Percentiles rank a stretch among this genome's conserved stretches.
These are phyloP conservation scores for Cryptosula pallasiana DNA, from an alignment of 2,888 invertebrate genomes.

Conservation along the genomic window DNA sequence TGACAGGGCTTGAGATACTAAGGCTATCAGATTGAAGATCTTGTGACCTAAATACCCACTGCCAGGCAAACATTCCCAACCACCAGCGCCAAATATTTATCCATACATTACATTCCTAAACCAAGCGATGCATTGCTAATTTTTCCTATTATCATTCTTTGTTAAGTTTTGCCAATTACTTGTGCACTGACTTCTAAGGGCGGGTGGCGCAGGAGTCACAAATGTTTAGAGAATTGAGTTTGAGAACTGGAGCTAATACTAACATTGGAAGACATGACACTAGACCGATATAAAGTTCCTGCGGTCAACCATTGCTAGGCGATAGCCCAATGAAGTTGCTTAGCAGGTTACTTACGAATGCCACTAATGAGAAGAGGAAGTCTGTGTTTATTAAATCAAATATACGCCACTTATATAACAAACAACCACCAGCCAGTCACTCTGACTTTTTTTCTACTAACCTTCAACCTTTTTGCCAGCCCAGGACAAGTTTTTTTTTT, in stretches of 20 bases:
- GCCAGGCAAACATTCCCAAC: background rate
- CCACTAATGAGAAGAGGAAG: constrained; percentile 21
- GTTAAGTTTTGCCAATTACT: background rate
- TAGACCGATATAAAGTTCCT: background rate
- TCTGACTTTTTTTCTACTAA: too few species aligned
- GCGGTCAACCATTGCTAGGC: background rate
- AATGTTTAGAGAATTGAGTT: background rate
- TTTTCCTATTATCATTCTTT: constrained; percentile 12
- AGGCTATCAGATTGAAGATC: too few species aligned
- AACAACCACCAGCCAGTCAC: too few species aligned
- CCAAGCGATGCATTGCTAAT: constrained; percentile 18
- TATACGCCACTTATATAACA: too few species aligned
- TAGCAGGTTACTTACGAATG: background rate
- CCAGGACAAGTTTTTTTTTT: too few species aligned
- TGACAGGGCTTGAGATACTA: too few species aligned
- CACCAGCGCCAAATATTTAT: constrained; percentile 1
- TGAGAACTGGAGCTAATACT: background rate
- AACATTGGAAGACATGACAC: background rate
- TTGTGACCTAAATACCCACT: background rate
- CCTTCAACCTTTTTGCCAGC: too few species aligned
- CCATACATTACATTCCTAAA: constrained; percentile 8
- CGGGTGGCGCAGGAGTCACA: background rate
- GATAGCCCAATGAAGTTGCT: background rate
- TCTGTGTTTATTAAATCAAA: background rate
- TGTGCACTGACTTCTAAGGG: background rate